phyloP scores from a whole-genome alignment of 2,888 invertebrate species.

The Neelides folsomi region DNA sequence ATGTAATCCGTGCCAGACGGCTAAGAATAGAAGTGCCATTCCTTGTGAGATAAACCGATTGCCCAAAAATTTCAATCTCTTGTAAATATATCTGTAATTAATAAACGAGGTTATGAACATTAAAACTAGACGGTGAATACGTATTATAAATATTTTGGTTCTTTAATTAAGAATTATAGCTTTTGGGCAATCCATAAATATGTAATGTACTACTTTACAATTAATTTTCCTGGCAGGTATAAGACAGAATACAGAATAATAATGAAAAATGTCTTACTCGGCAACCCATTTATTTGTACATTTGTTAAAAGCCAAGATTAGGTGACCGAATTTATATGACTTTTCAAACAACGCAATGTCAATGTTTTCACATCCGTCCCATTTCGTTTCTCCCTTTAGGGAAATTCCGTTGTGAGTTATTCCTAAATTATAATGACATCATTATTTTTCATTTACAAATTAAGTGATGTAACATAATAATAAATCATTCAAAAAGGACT shows the following conservation, averaged over 20 bases:
- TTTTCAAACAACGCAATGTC: slow-evolving; percentile 67
- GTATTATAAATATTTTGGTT: background rate
- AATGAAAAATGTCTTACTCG: slow-evolving; percentile 43
- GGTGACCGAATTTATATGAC: slow-evolving; percentile 68
- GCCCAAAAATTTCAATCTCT: slow-evolving; percentile 78
- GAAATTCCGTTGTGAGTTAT: slow-evolving; percentile 67
- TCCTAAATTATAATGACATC: slow-evolving; percentile 48
- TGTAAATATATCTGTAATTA: slow-evolving; percentile 70
- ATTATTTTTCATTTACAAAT: too few species aligned
- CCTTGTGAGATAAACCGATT: slow-evolving; percentile 67
- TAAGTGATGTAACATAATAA: too few species aligned
- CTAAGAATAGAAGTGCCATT: slow-evolving; percentile 69
- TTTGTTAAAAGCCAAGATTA: slow-evolving; percentile 83
- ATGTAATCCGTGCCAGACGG: slow-evolving; percentile 91
- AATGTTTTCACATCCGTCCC: slow-evolving; percentile 86
- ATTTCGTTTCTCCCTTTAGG: slow-evolving; percentile 48
- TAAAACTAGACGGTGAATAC: background rate
- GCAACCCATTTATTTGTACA: slow-evolving; percentile 92
- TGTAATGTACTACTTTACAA: background rate
- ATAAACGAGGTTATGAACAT: slow-evolving; percentile 1
- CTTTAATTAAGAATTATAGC: background rate
- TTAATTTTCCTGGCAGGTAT: too few species aligned
- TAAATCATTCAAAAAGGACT: background rate
- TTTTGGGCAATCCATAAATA: background rate
- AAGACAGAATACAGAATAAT: background rate